Evolutionary conservation across 2,797 vertebrate species (phyloP).

Genomic region (Astyanax mexicanus): DNA sequence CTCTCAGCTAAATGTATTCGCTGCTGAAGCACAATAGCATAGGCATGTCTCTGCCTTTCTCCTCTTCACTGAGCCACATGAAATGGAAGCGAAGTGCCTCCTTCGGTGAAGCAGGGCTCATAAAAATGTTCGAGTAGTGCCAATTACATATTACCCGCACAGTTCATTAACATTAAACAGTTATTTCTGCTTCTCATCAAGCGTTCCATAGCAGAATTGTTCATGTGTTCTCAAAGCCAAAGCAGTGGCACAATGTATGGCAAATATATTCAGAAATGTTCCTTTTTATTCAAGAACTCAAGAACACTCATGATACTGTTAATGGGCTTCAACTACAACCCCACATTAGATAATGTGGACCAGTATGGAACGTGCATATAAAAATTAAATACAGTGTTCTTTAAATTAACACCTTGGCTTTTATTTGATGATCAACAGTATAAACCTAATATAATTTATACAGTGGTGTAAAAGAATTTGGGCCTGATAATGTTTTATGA

Average conservation of each 20-base stretch:
- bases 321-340: too few species aligned
- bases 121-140: constrained; percentile 39
- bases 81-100: constrained; percentile 32
- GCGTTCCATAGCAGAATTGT: constrained; percentile 1
- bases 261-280: too few species aligned
- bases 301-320: not conserved
- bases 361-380: too few species aligned
- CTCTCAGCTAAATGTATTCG: constrained; percentile 26
- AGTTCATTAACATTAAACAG: constrained; percentile 27
- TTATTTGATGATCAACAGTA: too few species aligned
- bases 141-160: constrained; percentile 32
- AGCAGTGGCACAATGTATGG: not conserved
- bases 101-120: constrained; percentile 14
- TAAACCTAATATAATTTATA: too few species aligned
- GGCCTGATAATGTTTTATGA: too few species aligned
- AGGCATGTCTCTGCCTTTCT: constrained; percentile 23
- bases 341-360: too few species aligned
- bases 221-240: not conserved
- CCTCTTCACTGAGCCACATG: constrained; percentile 17
- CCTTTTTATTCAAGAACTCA: too few species aligned
- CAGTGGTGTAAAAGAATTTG: too few species aligned
- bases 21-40: constrained; percentile 35
- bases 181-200: constrained; percentile 13
- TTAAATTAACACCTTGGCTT: too few species aligned
- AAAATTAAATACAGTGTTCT: too few species aligned